Base-by-base conservation (phyloP, 2,888 invertebrate species). In the Tortrix viridana region DNA sequence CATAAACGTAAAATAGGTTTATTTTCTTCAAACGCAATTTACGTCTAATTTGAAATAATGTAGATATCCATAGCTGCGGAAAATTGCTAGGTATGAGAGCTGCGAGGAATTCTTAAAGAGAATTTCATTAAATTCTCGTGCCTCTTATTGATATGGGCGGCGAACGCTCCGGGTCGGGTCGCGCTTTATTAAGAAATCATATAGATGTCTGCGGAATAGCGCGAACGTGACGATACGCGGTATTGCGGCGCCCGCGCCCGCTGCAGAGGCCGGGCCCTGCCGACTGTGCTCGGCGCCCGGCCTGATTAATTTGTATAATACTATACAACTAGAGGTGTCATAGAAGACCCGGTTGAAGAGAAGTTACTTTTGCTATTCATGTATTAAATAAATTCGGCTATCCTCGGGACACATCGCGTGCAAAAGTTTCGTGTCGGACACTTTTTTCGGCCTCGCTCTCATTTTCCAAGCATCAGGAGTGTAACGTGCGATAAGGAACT, bases 111-210 rank as follows among this genome's bases (percentile, higher is more conserved):
- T 80, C 81, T 79, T 74, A 71, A 74, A 72, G 74, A 75, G 85
- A 85, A 85, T 85, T 85, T 69, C 75, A 76, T 76, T 76, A 76
- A 73, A 74, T 74, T 74, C 72, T 46, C 62, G 62, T 70, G 67
- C 70, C 85, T 82, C 88, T 88, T 89, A 89, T 89, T 89, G 88
- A 88, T 88, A 88, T 89, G 88, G 88, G 85, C 79, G 87, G 82
- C 87, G 75, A 79, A 75, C 76, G 74, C 81, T 83, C 80, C 77
- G 77, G 82, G 81, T 74, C 76, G 82, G 79, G 78, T 83, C 88
- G 83, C 85, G 86, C 89, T 89, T 88, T 89, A 89, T 89, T 88
- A 89, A 88, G 88, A 88, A 86, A 86, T 88, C 89, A 88, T 85
- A 88, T 87, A 87, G 86, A 89, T 85, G 86, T 85, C 74, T 81